Base-by-base conservation (phyloP, 2,888 invertebrate species). In the Hermaeophaga mercurialis region DNA sequence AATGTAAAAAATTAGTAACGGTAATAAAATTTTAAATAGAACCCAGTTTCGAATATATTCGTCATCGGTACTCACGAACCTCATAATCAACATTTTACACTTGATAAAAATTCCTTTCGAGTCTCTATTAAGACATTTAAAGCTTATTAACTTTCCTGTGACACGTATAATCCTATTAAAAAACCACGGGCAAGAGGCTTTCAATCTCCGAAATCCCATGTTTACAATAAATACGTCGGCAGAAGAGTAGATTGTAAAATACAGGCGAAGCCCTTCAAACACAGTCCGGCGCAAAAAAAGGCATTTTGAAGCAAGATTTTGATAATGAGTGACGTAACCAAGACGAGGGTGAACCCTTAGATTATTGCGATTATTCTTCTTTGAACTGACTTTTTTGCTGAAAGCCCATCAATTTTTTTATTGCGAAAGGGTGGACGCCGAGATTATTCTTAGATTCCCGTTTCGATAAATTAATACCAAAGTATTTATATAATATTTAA, bases 191-290 rank as follows among this genome's bases (percentile, higher is more conserved):
- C n/a, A 53, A 54, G 48, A 57, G 18, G 53, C 44, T 43, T 53
- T 57, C 57, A 45, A 54, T 48, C 34, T 44, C 22, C 31, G 26
- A 53, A 41, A 46, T 22, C 44, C 48, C 53, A 19, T 57, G 57
- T 57, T 57, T 53, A 53, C 53, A 57, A 57, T 57, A 57, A 57
- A 57, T 57, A 57, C 39, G 57, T 57, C 57, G 45, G 38, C 31
- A n/a, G 44, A 31, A 17, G 53, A 48, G 22, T 57, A 28, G 54
- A 57, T 57, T 57, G 48, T 57, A 54, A 47, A 53, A 28, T n/a
- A 9, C 28, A 33, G 19, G 18, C 17, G 33, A 45, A 18, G n/a
- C 45, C 33, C 31, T 45, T 45, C 31, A 45, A 31, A 31, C 31
- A 33, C 31, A 11, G 12, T n/a, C 28, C 31, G 28, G n/a, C 28